phyloP scores from a whole-genome alignment of 1,140 invertebrate genomes.

The Caenorhabditis briggsae region DNA sequence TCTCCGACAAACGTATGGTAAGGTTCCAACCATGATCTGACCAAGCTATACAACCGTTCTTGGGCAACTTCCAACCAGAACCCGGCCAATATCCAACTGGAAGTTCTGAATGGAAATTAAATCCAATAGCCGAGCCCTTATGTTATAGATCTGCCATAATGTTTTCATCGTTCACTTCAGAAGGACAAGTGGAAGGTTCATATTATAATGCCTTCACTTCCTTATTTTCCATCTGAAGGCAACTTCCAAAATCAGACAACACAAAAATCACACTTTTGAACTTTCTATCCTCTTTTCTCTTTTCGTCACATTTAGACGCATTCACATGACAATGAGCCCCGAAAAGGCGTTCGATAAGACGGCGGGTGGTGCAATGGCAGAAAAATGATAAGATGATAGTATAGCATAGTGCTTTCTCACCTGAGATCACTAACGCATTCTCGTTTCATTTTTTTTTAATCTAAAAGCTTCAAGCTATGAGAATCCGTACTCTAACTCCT shows the following conservation, averaged over 20 bases:
- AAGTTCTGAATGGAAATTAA: too few relatives aligned
- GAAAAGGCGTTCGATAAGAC: conserved; percentile 18
- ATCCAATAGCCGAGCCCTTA: too few relatives aligned
- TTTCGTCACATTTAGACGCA: conserved; percentile 19
- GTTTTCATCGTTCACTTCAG: too few relatives aligned
- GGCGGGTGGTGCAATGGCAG: background rate
- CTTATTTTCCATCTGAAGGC: background rate
- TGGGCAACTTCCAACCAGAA: too few relatives aligned
- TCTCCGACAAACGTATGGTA: too few relatives aligned
- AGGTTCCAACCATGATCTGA: too few relatives aligned
- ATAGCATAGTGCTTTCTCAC: conserved; percentile 3
- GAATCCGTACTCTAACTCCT: background rate
- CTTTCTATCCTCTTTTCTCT: background rate
- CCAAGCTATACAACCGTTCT: too few relatives aligned
- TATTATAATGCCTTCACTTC: background rate
- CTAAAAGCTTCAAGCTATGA: background rate
- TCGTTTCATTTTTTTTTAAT: too few relatives aligned
- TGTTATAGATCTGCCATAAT: too few relatives aligned
- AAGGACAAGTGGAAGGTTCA: too few relatives aligned
- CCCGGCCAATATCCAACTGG: too few relatives aligned
- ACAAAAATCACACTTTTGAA: conserved; percentile 46
- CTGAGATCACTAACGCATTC: background rate
- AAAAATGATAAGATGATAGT: conserved; percentile 29
- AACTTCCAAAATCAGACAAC: conserved; percentile 40
- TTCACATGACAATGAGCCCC: conserved; percentile 28